Percentiles rank a stretch among this genome's conserved stretches.
phyloP scores from a whole-genome alignment of 1,140 invertebrate species.

The Lutraria rhynchaena region DNA sequence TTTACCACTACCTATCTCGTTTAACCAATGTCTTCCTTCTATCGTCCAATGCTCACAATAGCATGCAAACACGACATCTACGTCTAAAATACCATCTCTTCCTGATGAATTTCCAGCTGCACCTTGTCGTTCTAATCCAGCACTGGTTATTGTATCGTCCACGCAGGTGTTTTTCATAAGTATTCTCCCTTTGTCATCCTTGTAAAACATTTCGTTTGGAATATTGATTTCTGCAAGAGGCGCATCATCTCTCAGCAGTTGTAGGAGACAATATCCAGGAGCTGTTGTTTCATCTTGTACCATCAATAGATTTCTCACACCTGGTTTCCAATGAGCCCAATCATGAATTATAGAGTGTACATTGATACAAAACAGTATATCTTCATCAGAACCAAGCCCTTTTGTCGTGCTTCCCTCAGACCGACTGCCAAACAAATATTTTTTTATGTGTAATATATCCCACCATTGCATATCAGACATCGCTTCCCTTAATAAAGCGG shows the following conservation, averaged over 20 bases:
- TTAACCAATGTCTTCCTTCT: not conserved
- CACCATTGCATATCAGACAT: not conserved
- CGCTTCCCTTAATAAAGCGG: not conserved
- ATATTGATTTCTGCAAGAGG: too few relatives aligned
- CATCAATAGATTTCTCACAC: too few relatives aligned
- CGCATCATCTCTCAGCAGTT: too few relatives aligned
- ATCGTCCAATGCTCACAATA: not conserved
- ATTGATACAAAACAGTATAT: too few relatives aligned
- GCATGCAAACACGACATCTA: not conserved
- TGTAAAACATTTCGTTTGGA: not conserved
- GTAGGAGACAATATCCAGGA: too few relatives aligned
- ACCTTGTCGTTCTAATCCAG: not conserved
- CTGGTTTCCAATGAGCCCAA: too few relatives aligned
- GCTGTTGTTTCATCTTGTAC: too few relatives aligned
- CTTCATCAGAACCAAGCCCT: too few relatives aligned
- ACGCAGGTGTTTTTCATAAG: not conserved
- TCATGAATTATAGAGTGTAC: too few relatives aligned
- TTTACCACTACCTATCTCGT: not conserved
- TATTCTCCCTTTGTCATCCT: not conserved
- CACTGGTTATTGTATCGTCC: not conserved
- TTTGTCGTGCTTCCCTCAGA: too few relatives aligned
- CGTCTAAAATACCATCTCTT: not conserved
- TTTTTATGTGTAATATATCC: too few relatives aligned
- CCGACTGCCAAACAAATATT: too few relatives aligned
- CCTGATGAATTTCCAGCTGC: not conserved